Base-by-base conservation (phyloP, 2,113 vertebrate genomes). In the Harpagus bidentatus region DNA sequence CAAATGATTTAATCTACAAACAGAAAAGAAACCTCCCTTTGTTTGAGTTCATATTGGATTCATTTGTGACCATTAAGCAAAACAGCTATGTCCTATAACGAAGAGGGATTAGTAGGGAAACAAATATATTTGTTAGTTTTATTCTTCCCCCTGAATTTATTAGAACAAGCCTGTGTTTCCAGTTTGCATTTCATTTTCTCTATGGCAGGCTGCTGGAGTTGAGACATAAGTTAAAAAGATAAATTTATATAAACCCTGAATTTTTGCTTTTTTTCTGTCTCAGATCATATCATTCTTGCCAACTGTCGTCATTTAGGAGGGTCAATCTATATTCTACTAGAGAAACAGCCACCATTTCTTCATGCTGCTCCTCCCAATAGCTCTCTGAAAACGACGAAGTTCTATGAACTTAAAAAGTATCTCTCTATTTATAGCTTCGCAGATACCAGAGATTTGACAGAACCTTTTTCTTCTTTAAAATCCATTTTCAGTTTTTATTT, bases 51-150 rank as follows among this genome's bases (percentile, higher is more conserved):
- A 79, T 93, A 94, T 77, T 86, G 85, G 93, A 94, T 97, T 94
- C 94, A 97, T 96, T 98, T 96, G 96, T 94, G 97, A 95, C 91
- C 86, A 90, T 93, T 92, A 95, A 97, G 95, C 86, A 97, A 98
- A 97, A 96, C 92, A 93, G 90, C 96, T 90, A 70, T 93, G 90
- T 61, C 82, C 82, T 88, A 91, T 97, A 96, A 96, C 93, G 80
- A 97, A 96, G 93, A 97, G 56, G 88, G 92, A 97, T 97, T 89
- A 93, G 87, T 16, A 87, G 71, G 58, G 56, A 93, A 94, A 95
- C 84, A 95, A 97, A 97, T 95, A 77, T 82, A 89, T 94, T 94
- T 95, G 84, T 93, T 97, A 97, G 94, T 88, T 98, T 97, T 93
- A 91, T 94, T 90, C 89, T 52, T 96, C 48, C 50, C 84, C 71